phyloP scores from a whole-genome alignment of 30 jellyfish, hydroid and myxozoan genomes.

The Cassiopea andromeda region DNA sequence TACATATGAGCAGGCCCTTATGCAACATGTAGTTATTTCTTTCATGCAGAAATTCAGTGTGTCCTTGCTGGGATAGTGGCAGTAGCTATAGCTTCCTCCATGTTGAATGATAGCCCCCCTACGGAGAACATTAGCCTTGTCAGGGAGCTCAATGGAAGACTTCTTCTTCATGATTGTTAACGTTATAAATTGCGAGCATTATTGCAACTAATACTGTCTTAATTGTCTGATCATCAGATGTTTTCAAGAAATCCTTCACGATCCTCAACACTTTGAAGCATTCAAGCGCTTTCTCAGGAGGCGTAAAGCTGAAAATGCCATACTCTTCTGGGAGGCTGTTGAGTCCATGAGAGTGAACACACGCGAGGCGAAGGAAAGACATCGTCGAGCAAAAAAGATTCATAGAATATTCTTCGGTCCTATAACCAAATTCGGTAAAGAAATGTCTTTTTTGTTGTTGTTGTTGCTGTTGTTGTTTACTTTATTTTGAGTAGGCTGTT shows the following conservation, averaged over 20 bases:
- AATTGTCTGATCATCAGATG: conserved; percentile 39
- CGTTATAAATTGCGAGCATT: too few relatives aligned
- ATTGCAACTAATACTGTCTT: too few relatives aligned
- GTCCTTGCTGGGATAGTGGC: too few relatives aligned
- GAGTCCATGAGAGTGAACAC: conserved; percentile 88
- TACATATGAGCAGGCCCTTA: too few relatives aligned
- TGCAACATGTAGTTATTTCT: too few relatives aligned
- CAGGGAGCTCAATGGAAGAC: too few relatives aligned
- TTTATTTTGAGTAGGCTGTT: too few relatives aligned
- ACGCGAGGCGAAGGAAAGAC: conserved; percentile 89
- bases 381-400: conserved; percentile 79
- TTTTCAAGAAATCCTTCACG: conserved; percentile 87
- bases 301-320: conserved; percentile 75
- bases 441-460: not conserved
- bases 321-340: conserved; percentile 91
- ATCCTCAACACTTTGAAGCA: conserved; percentile 75
- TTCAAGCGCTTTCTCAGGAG: conserved; percentile 79
- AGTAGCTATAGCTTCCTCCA: too few relatives aligned
- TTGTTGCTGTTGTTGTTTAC: not conserved
- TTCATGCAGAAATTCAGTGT: too few relatives aligned
- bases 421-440: conserved; percentile 77
- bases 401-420: conserved; percentile 87
- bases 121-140: too few relatives aligned
- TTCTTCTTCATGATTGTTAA: too few relatives aligned
- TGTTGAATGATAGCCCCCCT: too few relatives aligned